These are phyloP conservation scores for Turritopsis rubra DNA, from an alignment of 30 jellyfish, hydroid and myxozoan genomes.

Conservation along the genomic window DNA sequence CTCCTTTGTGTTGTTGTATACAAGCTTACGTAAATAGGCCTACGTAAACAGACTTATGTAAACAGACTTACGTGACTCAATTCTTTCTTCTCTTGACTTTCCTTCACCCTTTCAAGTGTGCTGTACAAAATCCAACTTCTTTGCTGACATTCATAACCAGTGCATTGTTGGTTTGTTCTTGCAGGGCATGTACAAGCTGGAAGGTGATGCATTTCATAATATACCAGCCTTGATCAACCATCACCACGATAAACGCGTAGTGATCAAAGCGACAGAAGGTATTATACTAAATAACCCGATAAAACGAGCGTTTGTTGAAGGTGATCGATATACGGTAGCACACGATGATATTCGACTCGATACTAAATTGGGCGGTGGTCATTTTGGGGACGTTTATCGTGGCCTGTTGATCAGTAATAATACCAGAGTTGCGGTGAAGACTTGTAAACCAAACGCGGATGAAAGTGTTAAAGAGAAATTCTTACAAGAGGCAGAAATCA, in stretches of 20 bases:
- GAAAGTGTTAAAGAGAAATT: slow-evolving; percentile 47
- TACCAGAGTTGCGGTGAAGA: slow-evolving; percentile 56
- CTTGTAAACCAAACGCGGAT: slow-evolving; percentile 62
- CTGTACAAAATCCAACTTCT: no score
- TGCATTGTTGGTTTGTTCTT: slow-evolving; percentile 17
- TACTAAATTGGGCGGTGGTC: slow-evolving; percentile 73
- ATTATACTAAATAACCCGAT: slow-evolving; percentile 57
- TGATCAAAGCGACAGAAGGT: slow-evolving; percentile 42
- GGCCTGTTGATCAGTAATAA: slow-evolving; percentile 17
- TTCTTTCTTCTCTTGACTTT: no score
- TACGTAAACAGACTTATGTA: no score
- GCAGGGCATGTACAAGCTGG: slow-evolving; percentile 73
- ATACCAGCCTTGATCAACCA: slow-evolving; percentile 46
- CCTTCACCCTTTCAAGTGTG: no score
- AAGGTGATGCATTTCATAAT: slow-evolving; percentile 46
- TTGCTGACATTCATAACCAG: neutral
- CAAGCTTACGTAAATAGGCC: no score
- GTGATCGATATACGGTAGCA: slow-evolving; percentile 50
- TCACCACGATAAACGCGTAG: slow-evolving; percentile 56
- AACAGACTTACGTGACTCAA: no score
- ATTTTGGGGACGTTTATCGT: slow-evolving; percentile 78
- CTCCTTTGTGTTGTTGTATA: neutral
- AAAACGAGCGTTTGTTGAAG: slow-evolving; percentile 47
- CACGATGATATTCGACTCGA: slow-evolving; percentile 59
- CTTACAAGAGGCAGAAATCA: slow-evolving; percentile 82